Evolutionary conservation across 1,140 invertebrate species (phyloP).

Genomic region (Berghia stephanieae): DNA sequence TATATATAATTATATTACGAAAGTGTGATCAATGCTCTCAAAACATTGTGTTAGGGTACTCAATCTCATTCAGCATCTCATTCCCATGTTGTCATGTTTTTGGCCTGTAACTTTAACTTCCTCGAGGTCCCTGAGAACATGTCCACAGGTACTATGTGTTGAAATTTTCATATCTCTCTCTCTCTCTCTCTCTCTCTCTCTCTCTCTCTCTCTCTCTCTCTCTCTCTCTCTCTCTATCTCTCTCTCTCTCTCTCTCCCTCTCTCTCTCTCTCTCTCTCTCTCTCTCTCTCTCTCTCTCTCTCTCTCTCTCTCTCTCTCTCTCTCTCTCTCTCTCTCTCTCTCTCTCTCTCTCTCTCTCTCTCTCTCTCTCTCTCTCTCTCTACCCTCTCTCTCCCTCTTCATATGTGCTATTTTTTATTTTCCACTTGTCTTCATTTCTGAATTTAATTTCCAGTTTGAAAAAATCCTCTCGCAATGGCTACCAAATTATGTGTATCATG

Average conservation of each 20-base stretch:
- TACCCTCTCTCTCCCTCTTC: neutral
- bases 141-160: neutral
- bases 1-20: neutral
- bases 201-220: neutral
- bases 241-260: neutral
- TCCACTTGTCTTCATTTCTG: too few species aligned
- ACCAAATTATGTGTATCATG: too few species aligned
- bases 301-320: neutral
- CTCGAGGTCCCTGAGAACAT: neutral
- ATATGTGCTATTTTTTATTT: neutral
- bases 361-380: constrained; percentile 14
- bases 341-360: constrained; percentile 1
- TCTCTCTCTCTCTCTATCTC: neutral
- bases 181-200: neutral
- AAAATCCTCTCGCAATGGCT: too few species aligned
- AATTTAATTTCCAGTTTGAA: too few species aligned
- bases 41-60: neutral
- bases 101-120: neutral
- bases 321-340: constrained; percentile 4
- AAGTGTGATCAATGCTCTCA: neutral
- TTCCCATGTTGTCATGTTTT: neutral
- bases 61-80: neutral
- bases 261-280: constrained; percentile 17
- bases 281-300: constrained; percentile 9
- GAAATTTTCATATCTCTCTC: neutral